These are phyloP conservation scores for Nymphicus hollandicus DNA, from an alignment of 2,113 vertebrate genomes.

Conservation along the genomic window DNA sequence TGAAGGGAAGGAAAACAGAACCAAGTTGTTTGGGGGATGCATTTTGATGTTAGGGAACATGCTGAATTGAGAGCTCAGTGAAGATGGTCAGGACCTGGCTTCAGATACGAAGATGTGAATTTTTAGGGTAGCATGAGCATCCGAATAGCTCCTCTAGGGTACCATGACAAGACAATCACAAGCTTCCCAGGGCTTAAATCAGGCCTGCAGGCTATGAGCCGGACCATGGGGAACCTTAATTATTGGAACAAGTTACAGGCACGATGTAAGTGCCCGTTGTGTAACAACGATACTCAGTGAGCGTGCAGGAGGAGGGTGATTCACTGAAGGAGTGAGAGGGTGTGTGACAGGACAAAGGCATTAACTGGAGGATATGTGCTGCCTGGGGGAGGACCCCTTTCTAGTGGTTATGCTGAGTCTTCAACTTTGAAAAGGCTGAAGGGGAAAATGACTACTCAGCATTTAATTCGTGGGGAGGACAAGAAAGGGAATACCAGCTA, in stretches of 20 bases:
- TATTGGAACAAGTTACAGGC: background rate
- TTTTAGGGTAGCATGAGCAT: background rate
- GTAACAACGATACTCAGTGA: background rate
- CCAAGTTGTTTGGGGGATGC: background rate
- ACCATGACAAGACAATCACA: background rate
- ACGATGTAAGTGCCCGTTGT: background rate
- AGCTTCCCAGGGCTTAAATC: background rate
- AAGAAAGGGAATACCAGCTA: background rate
- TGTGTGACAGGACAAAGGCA: background rate
- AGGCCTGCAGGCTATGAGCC: slow-evolving; percentile 40
- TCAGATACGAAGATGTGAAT: background rate
- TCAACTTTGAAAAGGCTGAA: background rate
- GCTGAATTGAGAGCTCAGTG: background rate
- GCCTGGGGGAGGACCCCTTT: slow-evolving; percentile 15
- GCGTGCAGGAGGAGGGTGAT: background rate
- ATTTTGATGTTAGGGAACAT: background rate
- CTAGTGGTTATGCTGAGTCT: background rate
- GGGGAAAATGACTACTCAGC: background rate
- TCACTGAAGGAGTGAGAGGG: background rate
- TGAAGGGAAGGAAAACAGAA: background rate
- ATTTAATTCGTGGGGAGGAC: background rate
- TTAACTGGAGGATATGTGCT: background rate
- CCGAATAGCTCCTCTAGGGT: background rate
- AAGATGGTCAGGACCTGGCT: background rate
- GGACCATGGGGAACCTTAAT: background rate